Conservation (phyloP, 2,113 vertebrate genomes). For the Saccopteryx leptura region DNA sequence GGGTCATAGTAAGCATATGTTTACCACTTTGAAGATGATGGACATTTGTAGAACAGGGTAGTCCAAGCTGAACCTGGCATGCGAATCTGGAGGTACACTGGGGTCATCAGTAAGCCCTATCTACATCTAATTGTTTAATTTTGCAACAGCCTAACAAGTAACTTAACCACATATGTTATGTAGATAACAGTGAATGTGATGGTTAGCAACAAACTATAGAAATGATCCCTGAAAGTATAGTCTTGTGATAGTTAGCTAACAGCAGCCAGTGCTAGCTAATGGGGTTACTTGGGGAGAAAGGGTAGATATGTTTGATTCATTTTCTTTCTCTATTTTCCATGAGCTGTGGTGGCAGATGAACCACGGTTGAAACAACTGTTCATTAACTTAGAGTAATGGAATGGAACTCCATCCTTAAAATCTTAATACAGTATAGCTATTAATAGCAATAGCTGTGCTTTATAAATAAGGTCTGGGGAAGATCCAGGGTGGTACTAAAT, state of each 20-base stretch:
- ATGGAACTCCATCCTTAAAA: neutral
- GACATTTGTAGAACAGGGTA: neutral
- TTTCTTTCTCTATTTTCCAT: neutral
- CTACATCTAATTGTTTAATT: neutral
- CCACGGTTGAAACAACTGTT: neutral
- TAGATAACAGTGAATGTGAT: neutral
- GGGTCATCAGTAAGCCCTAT: neutral
- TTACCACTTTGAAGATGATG: neutral
- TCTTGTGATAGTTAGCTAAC: neutral
- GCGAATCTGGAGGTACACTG: neutral
- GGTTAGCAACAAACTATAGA: neutral
- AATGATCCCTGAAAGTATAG: too few species aligned
- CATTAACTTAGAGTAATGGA: neutral
- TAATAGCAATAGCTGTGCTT: neutral
- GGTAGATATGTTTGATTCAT: neutral
- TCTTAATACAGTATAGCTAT: neutral
- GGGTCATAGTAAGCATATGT: neutral
- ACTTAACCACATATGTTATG: neutral
- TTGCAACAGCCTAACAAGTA: neutral
- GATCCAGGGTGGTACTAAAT: neutral
- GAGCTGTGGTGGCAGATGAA: neutral
- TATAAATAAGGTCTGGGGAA: neutral
- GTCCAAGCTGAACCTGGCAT: neutral
- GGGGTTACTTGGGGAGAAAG: neutral
- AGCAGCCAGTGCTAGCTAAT: neutral